Conservation (phyloP, 1,140 invertebrate species). For the Aphis craccivora region DNA sequence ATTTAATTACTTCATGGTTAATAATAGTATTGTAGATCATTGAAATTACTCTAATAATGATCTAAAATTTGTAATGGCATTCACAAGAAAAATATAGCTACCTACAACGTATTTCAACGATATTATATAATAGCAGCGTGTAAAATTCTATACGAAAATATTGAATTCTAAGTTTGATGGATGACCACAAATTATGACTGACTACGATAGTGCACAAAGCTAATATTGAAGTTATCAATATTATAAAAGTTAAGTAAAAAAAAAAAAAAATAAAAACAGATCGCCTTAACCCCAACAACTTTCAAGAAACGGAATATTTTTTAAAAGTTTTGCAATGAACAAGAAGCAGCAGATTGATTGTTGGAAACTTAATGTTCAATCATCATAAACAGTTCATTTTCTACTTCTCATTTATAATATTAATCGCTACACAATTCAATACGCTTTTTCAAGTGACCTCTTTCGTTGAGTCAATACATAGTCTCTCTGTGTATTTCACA, state of each 20-base stretch:
- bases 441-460: neutral
- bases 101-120: neutral
- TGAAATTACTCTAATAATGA: neutral
- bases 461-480: neutral
- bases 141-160: neutral
- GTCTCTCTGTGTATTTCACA: neutral
- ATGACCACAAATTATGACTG: neutral
- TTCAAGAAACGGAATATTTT: neutral
- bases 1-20: neutral
- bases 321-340: neutral
- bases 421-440: neutral
- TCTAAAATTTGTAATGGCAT: neutral
- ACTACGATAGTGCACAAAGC: neutral
- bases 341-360: neutral
- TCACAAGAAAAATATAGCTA: neutral
- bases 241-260: neutral
- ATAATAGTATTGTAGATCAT: neutral
- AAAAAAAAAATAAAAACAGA: neutral
- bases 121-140: neutral
- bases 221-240: neutral
- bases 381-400: neutral
- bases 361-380: conserved; percentile 8
- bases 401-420: neutral
- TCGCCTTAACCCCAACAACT: neutral
- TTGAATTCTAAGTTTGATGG: neutral